Evolutionary conservation across 2,888 invertebrate species (phyloP).

Genomic region (Chesias legatella): DNA sequence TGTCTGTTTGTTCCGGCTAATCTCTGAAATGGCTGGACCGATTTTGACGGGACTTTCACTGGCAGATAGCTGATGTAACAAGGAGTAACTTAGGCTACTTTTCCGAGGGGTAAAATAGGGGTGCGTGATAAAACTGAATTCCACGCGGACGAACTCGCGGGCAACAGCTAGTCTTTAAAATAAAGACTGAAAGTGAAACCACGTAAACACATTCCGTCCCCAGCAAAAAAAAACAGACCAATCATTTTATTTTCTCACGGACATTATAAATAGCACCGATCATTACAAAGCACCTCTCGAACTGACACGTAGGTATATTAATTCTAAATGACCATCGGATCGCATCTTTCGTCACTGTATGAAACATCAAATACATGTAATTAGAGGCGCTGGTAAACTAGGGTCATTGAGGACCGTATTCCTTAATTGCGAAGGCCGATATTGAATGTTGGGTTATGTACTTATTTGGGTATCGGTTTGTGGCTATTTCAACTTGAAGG

Average conservation of each 20-base stretch:
- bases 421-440: constrained; percentile 74
- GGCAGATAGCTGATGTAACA: too few species aligned
- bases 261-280: constrained; percentile 65
- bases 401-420: constrained; percentile 74
- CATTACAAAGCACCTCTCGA: constrained; percentile 72
- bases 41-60: too few species aligned
- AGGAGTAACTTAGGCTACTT: too few species aligned
- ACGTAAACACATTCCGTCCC: constrained; percentile 24
- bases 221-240: constrained; percentile 64
- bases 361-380: constrained; percentile 78
- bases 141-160: too few species aligned
- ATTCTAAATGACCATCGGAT: constrained; percentile 74
- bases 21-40: too few species aligned
- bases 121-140: too few species aligned
- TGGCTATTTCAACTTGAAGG: too few species aligned
- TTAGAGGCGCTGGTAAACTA: constrained; percentile 76
- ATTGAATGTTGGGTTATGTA: constrained; percentile 59
- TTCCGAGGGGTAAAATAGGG: too few species aligned
- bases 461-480: too few species aligned
- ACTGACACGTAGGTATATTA: constrained; percentile 79
- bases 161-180: too few species aligned
- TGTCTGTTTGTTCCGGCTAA: too few species aligned
- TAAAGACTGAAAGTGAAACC: too few species aligned
- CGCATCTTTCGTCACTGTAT: constrained; percentile 76
- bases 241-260: constrained; percentile 74